Evolutionary conservation across 2,113 vertebrate genomes (phyloP).

Genomic region (Lampris incognitus): DNA sequence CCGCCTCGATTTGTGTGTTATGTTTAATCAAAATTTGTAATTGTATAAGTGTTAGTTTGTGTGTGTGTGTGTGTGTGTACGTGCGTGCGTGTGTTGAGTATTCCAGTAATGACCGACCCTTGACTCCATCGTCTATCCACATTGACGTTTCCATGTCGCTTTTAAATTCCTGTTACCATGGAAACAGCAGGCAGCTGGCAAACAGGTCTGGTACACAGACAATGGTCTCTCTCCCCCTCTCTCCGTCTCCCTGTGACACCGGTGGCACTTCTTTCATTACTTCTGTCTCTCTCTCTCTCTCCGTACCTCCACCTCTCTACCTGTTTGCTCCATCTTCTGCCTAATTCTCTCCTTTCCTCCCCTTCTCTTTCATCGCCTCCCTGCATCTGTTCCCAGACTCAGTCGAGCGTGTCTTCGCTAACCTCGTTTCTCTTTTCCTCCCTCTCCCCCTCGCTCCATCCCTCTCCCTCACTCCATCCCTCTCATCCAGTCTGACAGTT

Average conservation of each 20-base stretch:
- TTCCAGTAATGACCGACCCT: slow-evolving; percentile 64
- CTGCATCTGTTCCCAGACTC: slow-evolving; percentile 53
- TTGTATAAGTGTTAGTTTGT: slow-evolving; percentile 42
- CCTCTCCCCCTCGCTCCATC: slow-evolving; percentile 14
- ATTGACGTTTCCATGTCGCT: slow-evolving; percentile 75
- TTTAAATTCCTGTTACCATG: slow-evolving; percentile 82
- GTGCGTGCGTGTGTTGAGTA: slow-evolving; percentile 5
- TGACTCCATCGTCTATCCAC: slow-evolving; percentile 58
- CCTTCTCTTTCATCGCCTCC: slow-evolving; percentile 7
- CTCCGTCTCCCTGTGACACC: neutral
- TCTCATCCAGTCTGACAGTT: slow-evolving; percentile 61
- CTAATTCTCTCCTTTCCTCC: slow-evolving; percentile 34
- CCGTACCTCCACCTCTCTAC: slow-evolving; percentile 28
- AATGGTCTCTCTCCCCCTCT: slow-evolving; percentile 59
- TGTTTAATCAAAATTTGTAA: neutral
- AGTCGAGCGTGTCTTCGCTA: slow-evolving; percentile 33
- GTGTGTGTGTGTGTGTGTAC: neutral
- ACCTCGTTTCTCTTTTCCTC: slow-evolving; percentile 4
- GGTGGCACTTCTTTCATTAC: neutral
- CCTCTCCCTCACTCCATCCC: neutral
- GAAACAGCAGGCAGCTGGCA: slow-evolving; percentile 79
- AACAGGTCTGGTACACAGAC: slow-evolving; percentile 73
- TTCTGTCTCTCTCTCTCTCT: slow-evolving; percentile 29
- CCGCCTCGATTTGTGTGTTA: neutral
- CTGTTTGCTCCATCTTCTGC: slow-evolving; percentile 23